Conservation (phyloP, 2,888 invertebrate genomes). For the Meghimatium bilineatum region DNA sequence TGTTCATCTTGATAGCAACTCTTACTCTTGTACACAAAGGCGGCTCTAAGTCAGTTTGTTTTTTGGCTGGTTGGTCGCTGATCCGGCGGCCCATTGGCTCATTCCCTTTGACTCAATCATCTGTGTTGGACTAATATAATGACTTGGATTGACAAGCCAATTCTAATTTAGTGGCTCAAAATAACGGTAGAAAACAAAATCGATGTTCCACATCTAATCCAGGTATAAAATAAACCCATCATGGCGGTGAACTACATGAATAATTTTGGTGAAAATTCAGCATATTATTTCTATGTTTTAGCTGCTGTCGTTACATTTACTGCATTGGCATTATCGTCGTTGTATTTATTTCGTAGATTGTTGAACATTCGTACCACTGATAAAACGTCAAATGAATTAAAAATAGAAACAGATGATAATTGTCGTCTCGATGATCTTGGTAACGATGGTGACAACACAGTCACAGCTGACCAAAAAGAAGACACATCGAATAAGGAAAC, state of each 20-base stretch:
- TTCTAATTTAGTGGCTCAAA: too few species aligned
- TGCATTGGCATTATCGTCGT: constrained; percentile 29
- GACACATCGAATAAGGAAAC: not conserved
- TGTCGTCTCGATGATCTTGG: not conserved
- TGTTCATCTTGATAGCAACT: too few species aligned
- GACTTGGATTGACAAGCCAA: too few species aligned
- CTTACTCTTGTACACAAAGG: too few species aligned
- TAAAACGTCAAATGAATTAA: not conserved
- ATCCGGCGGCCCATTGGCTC: too few species aligned
- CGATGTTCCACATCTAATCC: not conserved
- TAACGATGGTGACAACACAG: constrained; percentile 16
- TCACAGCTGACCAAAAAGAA: not conserved
- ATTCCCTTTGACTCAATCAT: too few species aligned
- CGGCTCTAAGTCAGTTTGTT: too few species aligned
- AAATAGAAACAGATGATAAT: not conserved
- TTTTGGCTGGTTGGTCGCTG: too few species aligned
- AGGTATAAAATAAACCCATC: not conserved
- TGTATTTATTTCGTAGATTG: constrained; percentile 13
- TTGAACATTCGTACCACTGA: constrained; percentile 19
- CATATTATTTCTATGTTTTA: not conserved
- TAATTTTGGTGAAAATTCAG: not conserved
- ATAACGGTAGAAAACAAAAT: not conserved
- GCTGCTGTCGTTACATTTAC: constrained; percentile 28
- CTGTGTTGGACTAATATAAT: too few species aligned
- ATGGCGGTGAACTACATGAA: not conserved